Percentiles rank a stretch among this genome's conserved stretches.
Evolutionary conservation across 1,140 invertebrate species (phyloP).

Genomic region (Drosophila triauraria): DNA sequence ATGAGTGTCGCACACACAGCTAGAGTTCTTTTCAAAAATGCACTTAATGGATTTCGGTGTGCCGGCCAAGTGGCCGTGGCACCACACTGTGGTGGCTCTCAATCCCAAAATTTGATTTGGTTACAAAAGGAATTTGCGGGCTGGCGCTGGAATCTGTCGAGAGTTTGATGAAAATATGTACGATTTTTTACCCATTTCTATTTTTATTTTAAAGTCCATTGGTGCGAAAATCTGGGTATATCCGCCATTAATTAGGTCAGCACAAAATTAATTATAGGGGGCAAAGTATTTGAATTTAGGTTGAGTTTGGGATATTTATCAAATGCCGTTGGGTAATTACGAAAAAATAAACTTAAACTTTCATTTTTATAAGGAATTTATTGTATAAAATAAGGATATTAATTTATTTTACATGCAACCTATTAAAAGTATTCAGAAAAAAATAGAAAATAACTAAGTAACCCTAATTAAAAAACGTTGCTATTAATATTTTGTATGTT

Average conservation of each 20-base stretch:
- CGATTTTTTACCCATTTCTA: neutral
- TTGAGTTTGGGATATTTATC: neutral
- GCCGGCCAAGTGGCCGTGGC: constrained; percentile 50
- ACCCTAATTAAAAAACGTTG: no score
- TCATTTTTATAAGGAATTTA: no score
- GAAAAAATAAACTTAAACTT: no score
- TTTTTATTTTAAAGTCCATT: constrained; percentile 5
- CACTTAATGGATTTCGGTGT: constrained; percentile 50
- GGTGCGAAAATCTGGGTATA: constrained; percentile 1
- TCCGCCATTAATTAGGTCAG: constrained; percentile 7
- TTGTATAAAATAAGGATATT: no score
- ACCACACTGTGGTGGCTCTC: constrained; percentile 25
- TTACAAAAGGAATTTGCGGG: constrained; percentile 41
- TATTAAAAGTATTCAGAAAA: no score
- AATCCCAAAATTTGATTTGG: constrained; percentile 40
- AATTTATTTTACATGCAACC: no score
- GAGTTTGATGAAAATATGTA: constrained; percentile 29
- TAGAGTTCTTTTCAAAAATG: constrained; percentile 30
- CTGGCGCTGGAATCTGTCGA: constrained; percentile 11
- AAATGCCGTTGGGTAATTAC: neutral
- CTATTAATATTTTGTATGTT: neutral
- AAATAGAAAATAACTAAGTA: no score
- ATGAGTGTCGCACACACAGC: constrained; percentile 3
- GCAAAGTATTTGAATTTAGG: neutral
- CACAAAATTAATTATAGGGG: neutral